Evolutionary conservation across 2,113 vertebrate species (phyloP).

Genomic region (Stegastes partitus): DNA sequence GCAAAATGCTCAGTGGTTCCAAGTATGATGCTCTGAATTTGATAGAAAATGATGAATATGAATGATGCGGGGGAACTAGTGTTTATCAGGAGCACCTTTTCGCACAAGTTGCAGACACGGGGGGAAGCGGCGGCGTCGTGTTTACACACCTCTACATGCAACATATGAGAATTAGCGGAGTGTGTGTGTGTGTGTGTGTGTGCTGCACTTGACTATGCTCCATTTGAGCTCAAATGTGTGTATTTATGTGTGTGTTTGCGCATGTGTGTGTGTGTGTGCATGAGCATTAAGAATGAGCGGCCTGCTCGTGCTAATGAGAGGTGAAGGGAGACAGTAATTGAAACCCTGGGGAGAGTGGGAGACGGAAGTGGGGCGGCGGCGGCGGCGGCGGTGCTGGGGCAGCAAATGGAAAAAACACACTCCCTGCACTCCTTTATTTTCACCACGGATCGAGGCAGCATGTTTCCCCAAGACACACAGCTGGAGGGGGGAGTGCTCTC

Average conservation of each 20-base stretch:
- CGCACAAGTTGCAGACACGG: conserved; percentile 43
- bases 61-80: conserved; percentile 53
- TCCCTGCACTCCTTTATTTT: conserved; percentile 67
- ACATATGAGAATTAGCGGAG: conserved; percentile 53
- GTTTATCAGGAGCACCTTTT: conserved; percentile 57
- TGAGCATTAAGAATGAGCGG: conserved; percentile 76
- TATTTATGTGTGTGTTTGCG: conserved; percentile 26
- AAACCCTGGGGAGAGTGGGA: conserved; percentile 79
- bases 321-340: conserved; percentile 86
- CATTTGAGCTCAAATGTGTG: conserved; percentile 37
- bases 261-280: conserved; percentile 30
- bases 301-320: conserved; percentile 84
- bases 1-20: conserved; percentile 54
- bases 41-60: conserved; percentile 62
- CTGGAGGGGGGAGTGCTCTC: conserved; percentile 40
- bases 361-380: conserved; percentile 46
- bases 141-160: conserved; percentile 72
- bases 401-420: conserved; percentile 67
- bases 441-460: conserved; percentile 55
- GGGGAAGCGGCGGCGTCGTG: conserved; percentile 44
- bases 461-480: conserved; percentile 66
- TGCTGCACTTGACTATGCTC: conserved; percentile 33
- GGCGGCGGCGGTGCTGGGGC: conserved; percentile 20
- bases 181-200: conserved; percentile 28
- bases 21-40: conserved; percentile 56